These are phyloP conservation scores for Zaprionus capensis DNA, from an alignment of 1,140 invertebrate genomes.

Conservation along the genomic window DNA sequence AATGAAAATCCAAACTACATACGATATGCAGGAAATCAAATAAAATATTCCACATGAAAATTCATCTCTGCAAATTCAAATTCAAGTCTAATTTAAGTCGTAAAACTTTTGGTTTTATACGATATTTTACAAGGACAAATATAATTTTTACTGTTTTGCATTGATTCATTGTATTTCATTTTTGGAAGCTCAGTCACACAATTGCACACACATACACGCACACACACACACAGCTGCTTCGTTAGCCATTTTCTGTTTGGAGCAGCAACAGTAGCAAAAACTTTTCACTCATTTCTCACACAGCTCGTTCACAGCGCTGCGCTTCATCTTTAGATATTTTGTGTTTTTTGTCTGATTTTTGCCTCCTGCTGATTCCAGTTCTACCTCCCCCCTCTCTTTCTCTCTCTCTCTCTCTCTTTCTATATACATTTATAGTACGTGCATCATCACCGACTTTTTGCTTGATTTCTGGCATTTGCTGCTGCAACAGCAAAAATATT, in stretches of 20 bases:
- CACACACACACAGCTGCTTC: slow-evolving; percentile 12
- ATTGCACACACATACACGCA: not conserved
- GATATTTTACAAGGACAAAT: not conserved
- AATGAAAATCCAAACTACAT: too few relatives aligned
- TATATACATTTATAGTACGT: slow-evolving; percentile 10
- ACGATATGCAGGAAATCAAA: too few relatives aligned
- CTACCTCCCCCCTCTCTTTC: not conserved
- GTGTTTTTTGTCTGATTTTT: slow-evolving; percentile 8
- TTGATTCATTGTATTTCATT: slow-evolving; percentile 9
- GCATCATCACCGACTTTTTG: slow-evolving; percentile 1
- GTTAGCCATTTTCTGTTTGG: slow-evolving; percentile 46
- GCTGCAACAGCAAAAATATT: slow-evolving; percentile 53
- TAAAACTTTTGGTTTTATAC: too few relatives aligned
- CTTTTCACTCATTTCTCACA: slow-evolving; percentile 25
- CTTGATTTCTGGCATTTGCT: slow-evolving; percentile 18
- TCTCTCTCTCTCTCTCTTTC: not conserved
- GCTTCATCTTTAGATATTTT: slow-evolving; percentile 16
- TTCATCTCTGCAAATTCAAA: too few relatives aligned
- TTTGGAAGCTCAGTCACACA: slow-evolving; percentile 15
- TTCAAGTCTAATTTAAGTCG: too few relatives aligned
- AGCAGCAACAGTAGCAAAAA: slow-evolving; percentile 19
- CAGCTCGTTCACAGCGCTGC: slow-evolving; percentile 1
- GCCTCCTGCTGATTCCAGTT: not conserved
- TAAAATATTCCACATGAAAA: too few relatives aligned
- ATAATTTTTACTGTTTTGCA: not conserved